Evolutionary conservation across 1,140 invertebrate genomes (phyloP).

Genomic region (Drosophila chauvacae): DNA sequence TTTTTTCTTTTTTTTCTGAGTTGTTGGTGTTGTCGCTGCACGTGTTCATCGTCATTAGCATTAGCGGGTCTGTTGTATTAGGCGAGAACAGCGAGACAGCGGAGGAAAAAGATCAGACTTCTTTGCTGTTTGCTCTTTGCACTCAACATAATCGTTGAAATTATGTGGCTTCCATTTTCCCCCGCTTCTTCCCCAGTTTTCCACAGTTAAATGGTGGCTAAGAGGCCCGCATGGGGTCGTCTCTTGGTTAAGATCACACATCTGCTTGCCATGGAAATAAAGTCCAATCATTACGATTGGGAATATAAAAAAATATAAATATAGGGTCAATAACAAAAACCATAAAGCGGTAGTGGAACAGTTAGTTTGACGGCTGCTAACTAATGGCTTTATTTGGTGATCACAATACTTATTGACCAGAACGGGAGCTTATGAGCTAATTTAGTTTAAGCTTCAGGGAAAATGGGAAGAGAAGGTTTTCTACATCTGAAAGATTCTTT

Average conservation of each 20-base stretch:
- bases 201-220: constrained; percentile 68
- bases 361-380: constrained; percentile 21
- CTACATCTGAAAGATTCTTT: not conserved
- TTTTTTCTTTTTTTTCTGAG: constrained; percentile 11
- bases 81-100: constrained; percentile 66
- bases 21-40: constrained; percentile 39
- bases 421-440: constrained; percentile 45
- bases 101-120: constrained; percentile 39
- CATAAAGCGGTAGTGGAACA: constrained; percentile 30
- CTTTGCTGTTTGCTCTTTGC: constrained; percentile 54
- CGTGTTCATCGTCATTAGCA: constrained; percentile 77
- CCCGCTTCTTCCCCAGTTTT: constrained; percentile 10
- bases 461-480: not conserved
- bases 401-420: constrained; percentile 29
- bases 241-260: constrained; percentile 30
- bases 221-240: constrained; percentile 70
- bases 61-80: constrained; percentile 78
- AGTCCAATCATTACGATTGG: constrained; percentile 28
- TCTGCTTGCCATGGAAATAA: constrained; percentile 41
- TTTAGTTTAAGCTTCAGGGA: constrained; percentile 30
- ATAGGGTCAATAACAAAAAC: constrained; percentile 35
- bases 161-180: constrained; percentile 52
- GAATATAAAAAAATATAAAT: constrained; percentile 40
- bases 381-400: constrained; percentile 23
- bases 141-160: constrained; percentile 72